Base-by-base conservation (phyloP, 2,888 invertebrate genomes). In the Watsonalla cultraria region DNA sequence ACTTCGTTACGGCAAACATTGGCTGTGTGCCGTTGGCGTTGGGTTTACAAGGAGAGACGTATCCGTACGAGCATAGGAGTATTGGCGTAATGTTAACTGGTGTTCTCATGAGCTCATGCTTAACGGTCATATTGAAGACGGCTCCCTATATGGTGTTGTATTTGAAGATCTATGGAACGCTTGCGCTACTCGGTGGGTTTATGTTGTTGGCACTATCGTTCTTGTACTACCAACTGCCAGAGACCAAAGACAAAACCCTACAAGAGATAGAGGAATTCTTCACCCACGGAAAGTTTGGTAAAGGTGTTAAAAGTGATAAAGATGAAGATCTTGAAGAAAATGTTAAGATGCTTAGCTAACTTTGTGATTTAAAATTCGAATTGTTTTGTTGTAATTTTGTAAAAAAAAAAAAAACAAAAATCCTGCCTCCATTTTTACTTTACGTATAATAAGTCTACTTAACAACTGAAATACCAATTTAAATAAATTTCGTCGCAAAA, bases 131-230 rank as follows among this genome's bases (percentile, higher is more conserved):
- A 1, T 60, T 80, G 6, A 64, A 79, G 53, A 53, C 75, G 7
- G 73, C 79, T 0, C 80, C 80, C 7, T 61, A 67, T 55, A 56
- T 79, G 46, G 54, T 80, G 0, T 61, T 48, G 0, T 66, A 55
- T 39, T 47, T 78, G 0, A 68, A 78, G 50, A 75, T 84, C 0
- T 72, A 84, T 42, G 86, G 86, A 0, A 82, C 82, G 0, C 86
- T 85, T 52, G 66, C 75, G 11, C 73, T 82, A 0, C 80, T 73
- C 49, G 84, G 80, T 2, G 51, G 61, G 0, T 58, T 72, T 0
- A 68, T 70, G 63, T 58, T 51, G 0, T 14, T 60, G 0, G 54
- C 62, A 6, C 52, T 75, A 4, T 14, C 68, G 5, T 57, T 63
- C 7, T 53, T 75, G 5, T 72, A 68, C 42, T 71, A 72, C 45